Base-by-base conservation (phyloP, 1,140 invertebrate species). In the Scylla paramamosain region DNA sequence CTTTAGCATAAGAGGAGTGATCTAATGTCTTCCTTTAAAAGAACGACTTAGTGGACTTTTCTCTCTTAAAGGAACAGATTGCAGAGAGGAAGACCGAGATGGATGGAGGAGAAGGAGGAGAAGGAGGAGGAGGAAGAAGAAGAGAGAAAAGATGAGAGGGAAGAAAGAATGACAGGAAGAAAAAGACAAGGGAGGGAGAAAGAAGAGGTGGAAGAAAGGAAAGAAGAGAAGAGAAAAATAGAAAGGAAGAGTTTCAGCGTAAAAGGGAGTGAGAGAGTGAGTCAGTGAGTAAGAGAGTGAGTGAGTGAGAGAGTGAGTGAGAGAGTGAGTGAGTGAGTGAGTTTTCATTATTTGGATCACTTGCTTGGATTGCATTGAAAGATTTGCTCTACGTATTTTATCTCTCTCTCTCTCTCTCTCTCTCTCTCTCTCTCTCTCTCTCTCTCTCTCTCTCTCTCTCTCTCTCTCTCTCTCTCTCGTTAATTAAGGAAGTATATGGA, bases 371-470 rank as follows among this genome's bases (percentile, higher is more conserved):
- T 67, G 48, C 67, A 10, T 92, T 77, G 48, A 77, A 67, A 67
- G 52, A 77, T 52, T 52, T 20, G 20, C 25, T 52, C 67, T 20
- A n/a, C 10, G 20, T 39, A 32, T 32, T 0, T 14, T 31, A 4
- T 32, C 29, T 52, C 32, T 92, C 28, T 91, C 25, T 32, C 32
- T 89, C 31, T 91, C 4, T 91, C 89, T 91, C 39, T 91, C 39
- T 91, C 16, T 39, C 45, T 91, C 28, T 52, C 28, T 52, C 10
- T 29, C 0, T 48, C n/a, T 91, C 28, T 39, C 16, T 89, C 32
- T 89, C 87, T 89, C n/a, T 39, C 39, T n/a, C 29, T 46, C 32
- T 91, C 31, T 32, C 25, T 59, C 25, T n/a, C 29, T 59, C 10
- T 91, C 87, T 89, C n/a, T 39, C 39, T n/a, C 29, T 46, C 32